Base-by-base conservation (phyloP, 1,140 invertebrate genomes). In the Littorina saxatilis region DNA sequence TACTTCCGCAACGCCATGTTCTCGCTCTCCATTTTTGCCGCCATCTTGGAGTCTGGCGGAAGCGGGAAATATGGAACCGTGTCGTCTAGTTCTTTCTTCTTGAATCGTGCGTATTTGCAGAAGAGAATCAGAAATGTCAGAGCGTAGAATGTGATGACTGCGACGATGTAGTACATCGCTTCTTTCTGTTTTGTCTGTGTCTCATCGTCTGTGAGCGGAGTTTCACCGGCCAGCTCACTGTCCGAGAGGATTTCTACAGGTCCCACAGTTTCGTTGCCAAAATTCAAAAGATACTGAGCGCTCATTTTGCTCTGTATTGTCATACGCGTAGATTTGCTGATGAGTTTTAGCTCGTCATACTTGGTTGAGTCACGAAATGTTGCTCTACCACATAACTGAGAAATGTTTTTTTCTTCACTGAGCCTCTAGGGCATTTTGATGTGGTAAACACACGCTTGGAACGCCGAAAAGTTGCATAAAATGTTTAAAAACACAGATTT, bases 161-260 rank as follows among this genome's bases (percentile, higher is more conserved):
- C 76, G 55, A 78, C 76, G 55, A 78, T 78, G 76, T 78, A 78
- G 58, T 78, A 78, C 35, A 78, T 11, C 11, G 76, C 76, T n/a
- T 78, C 76, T 37, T n/a, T 37, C 76, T 78, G 76, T 58, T 78
- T 78, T 11, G 35, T 78, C 35, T 27, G 32, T 9, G 76, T 40
- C 32, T 52, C 74, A 1, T 15, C 50, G 74, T 20, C 29, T 29
- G 11, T 20, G n/a, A 20, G 11, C 11, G 15, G 20, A 23, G 23
- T 29, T 11, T 39, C 68, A 7, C 3, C 11, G 20, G 7, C 2
- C 61, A 7, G 20, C 27, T 20, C 61, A 4, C n/a, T 32, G 0
- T 35, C 66, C 11, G 35, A 5, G 2, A 39, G 35, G 17, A 35
- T 13, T n/a, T 27, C 43, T 4, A 13, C 23, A 3, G 66, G 11